Evolutionary conservation across 2,113 vertebrate genomes (phyloP).

Genomic region (Lagenorhynchus albirostris): DNA sequence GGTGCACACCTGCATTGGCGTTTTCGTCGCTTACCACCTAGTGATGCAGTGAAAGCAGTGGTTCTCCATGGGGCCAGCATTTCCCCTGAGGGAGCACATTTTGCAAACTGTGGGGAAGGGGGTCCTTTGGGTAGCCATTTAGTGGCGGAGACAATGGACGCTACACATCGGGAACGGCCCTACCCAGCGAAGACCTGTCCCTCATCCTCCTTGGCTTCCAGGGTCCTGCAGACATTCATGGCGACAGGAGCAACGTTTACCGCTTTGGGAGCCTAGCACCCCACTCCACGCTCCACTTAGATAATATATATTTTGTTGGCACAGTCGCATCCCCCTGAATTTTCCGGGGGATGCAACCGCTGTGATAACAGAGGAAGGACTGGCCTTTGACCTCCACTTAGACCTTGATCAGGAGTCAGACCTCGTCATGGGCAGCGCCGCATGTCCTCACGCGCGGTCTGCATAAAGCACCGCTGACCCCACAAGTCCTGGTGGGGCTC

Average conservation of each 20-base stretch:
- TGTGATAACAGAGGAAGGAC: background rate
- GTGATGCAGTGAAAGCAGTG: background rate
- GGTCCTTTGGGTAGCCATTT: background rate
- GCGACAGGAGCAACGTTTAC: background rate
- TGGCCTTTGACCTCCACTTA: background rate
- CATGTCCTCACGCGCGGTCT: background rate
- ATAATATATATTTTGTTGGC: background rate
- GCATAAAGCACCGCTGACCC: rapidly evolving
- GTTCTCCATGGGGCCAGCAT: background rate
- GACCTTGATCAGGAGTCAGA: background rate
- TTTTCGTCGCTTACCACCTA: background rate
- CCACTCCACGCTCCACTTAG: background rate
- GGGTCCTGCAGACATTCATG: background rate
- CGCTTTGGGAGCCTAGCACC: background rate
- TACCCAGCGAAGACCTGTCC: background rate
- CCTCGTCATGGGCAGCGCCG: background rate
- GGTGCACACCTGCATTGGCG: rapidly evolving
- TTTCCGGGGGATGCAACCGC: background rate
- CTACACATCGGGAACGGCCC: background rate
- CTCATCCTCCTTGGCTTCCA: background rate
- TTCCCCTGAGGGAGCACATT: background rate
- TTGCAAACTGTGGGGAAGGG: background rate
- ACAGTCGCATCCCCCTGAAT: background rate
- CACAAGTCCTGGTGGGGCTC: background rate
- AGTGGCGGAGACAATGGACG: too few species aligned